Evolutionary conservation across 1,140 invertebrate genomes (phyloP).

Genomic region (Cardiocondyla obscurior): DNA sequence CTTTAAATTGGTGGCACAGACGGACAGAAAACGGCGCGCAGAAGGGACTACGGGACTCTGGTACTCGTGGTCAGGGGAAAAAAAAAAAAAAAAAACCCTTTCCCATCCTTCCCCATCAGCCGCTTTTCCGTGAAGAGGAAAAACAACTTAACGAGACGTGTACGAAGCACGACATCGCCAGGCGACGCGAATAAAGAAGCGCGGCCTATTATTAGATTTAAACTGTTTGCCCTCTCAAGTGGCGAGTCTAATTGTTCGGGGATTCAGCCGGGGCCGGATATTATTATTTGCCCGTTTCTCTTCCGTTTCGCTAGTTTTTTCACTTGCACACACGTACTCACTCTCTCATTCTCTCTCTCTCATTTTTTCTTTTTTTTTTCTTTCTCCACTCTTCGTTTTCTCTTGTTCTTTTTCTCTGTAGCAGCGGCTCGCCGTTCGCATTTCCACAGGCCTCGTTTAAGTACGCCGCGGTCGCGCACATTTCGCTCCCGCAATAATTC

Average conservation of each 20-base stretch:
- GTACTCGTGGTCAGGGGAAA: conserved; percentile 14
- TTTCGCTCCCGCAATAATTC: conserved; percentile 66
- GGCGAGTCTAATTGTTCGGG: conserved; percentile 72
- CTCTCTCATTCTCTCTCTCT: background rate
- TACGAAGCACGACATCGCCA: conserved; percentile 3
- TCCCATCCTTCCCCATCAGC: background rate
- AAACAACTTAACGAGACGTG: conserved; percentile 26
- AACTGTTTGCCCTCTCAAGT: conserved; percentile 69
- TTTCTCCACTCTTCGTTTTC: background rate
- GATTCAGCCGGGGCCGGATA: conserved; percentile 68
- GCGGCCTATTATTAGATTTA: conserved; percentile 72
- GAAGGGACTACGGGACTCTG: background rate
- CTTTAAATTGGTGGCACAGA: conserved; percentile 8
- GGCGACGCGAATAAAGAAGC: conserved; percentile 30
- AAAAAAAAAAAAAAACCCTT: background rate
- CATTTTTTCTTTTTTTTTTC: too few relatives aligned
- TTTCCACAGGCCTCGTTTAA: conserved; percentile 56
- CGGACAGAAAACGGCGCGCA: background rate
- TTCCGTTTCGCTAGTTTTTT: background rate
- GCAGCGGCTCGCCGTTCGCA: background rate
- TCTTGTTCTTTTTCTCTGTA: background rate
- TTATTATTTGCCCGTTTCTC: conserved; percentile 67
- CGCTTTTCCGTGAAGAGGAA: background rate
- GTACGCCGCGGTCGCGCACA: conserved; percentile 46
- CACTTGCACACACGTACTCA: too few relatives aligned